Conservation (phyloP, 2,888 invertebrate genomes). For the Andricus curvator region DNA sequence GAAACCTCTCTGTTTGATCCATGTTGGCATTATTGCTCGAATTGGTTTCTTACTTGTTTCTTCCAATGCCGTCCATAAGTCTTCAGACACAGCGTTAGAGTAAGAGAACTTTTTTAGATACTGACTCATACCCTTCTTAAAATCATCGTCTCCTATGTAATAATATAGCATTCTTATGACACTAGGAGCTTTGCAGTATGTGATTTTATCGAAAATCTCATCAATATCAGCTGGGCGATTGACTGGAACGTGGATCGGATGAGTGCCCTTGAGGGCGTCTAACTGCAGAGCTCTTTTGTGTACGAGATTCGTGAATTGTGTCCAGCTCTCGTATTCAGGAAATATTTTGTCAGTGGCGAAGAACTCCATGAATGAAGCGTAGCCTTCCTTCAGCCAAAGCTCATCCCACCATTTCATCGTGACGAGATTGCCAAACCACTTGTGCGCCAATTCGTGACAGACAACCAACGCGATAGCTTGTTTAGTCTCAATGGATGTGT, state of each 20-base stretch:
- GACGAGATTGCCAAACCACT: conserved; percentile 98
- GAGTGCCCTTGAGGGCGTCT: conserved; percentile 94
- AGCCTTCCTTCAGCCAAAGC: conserved; percentile 97
- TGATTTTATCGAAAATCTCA: conserved; percentile 98
- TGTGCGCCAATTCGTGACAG: conserved; percentile 96
- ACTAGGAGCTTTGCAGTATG: conserved; percentile 97
- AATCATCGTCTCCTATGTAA: conserved; percentile 95
- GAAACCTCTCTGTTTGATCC: conserved; percentile 97
- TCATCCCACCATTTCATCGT: conserved; percentile 99
- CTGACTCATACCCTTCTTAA: conserved; percentile 93
- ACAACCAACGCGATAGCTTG: conserved; percentile 94
- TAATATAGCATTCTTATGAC: conserved; percentile 96
- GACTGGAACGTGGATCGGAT: conserved; percentile 97
- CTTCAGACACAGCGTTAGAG: conserved; percentile 94
- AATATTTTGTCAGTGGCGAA: conserved; percentile 95
- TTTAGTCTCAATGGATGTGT: conserved; percentile 90
- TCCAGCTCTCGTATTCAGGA: conserved; percentile 98
- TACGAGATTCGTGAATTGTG: conserved; percentile 94
- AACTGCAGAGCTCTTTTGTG: conserved; percentile 91
- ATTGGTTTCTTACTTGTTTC: conserved; percentile 95
- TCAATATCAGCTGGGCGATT: conserved; percentile 97
- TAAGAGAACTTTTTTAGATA: conserved; percentile 92
- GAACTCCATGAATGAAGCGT: conserved; percentile 97
- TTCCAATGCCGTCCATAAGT: conserved; percentile 94
- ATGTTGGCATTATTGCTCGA: conserved; percentile 94